Evolutionary conservation across 2,888 invertebrate genomes (phyloP).

Genomic region (Diachrysia chrysitis): DNA sequence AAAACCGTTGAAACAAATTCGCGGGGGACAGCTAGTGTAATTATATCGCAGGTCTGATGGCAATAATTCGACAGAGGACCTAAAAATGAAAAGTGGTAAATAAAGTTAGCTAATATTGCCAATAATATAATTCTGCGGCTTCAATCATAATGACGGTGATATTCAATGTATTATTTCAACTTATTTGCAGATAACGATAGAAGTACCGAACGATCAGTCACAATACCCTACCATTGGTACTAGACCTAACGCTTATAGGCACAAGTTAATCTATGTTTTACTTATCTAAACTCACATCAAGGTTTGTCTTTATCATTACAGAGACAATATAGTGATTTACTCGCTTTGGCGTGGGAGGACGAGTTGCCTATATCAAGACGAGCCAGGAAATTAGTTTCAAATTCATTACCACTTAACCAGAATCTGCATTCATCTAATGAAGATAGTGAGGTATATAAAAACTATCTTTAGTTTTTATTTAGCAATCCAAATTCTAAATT

Average conservation of each 20-base stretch:
- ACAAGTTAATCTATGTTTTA: not conserved
- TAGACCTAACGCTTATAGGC: slow-evolving; percentile 1
- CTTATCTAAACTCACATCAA: slow-evolving; percentile 7
- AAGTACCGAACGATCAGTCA: not conserved
- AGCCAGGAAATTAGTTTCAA: slow-evolving; percentile 90
- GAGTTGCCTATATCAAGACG: slow-evolving; percentile 92
- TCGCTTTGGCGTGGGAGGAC: slow-evolving; percentile 96
- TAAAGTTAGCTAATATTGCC: too few species aligned
- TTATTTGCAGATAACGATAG: not conserved
- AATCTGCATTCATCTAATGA: slow-evolving; percentile 92
- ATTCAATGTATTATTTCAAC: too few species aligned
- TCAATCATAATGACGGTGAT: too few species aligned
- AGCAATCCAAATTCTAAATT: not conserved
- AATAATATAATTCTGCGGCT: too few species aligned
- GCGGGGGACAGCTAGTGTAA: too few species aligned
- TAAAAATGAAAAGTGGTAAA: too few species aligned
- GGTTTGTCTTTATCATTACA: slow-evolving; percentile 70
- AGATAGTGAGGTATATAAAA: slow-evolving; percentile 91
- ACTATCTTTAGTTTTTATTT: not conserved
- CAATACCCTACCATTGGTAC: not conserved
- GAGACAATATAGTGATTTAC: slow-evolving; percentile 97
- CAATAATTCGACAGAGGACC: too few species aligned
- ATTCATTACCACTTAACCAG: slow-evolving; percentile 88
- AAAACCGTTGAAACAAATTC: too few species aligned
- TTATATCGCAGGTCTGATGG: too few species aligned